Conservation (phyloP, 2,113 vertebrate genomes). For the Telmatochromis brichardi region DNA sequence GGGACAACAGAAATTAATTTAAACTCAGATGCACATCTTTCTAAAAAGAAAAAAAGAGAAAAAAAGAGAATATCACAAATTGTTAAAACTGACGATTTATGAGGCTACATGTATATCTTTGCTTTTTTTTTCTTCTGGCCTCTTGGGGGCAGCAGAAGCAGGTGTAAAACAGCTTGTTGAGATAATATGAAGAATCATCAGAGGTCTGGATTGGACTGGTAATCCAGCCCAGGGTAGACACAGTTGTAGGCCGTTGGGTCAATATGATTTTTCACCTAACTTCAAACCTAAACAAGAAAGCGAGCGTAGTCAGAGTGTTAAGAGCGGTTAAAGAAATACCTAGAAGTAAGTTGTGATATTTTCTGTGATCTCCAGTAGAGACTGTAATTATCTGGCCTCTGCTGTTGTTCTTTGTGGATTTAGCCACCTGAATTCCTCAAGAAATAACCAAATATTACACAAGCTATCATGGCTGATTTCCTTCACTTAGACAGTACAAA, state of each 20-base stretch:
- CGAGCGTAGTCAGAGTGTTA: neutral
- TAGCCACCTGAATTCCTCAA: neutral
- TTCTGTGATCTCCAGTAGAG: neutral
- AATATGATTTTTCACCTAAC: neutral
- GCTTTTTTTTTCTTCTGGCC: neutral
- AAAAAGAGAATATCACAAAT: rapidly evolving
- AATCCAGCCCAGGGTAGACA: neutral
- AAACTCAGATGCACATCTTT: neutral
- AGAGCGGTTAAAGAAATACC: neutral
- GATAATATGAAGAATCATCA: neutral
- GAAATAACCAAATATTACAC: neutral
- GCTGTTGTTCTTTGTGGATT: neutral
- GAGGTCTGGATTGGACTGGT: neutral
- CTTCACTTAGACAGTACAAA: neutral
- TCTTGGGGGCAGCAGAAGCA: neutral
- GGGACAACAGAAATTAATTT: neutral
- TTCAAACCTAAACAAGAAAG: neutral
- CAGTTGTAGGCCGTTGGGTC: neutral
- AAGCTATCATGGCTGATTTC: neutral
- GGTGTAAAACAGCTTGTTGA: neutral
- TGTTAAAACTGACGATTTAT: neutral
- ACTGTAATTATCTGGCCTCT: neutral
- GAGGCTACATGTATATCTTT: neutral
- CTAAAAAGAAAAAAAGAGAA: neutral
- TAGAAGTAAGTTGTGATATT: neutral